Evolutionary conservation across 2,113 vertebrate species (phyloP).

Genomic region (Riparia riparia): DNA sequence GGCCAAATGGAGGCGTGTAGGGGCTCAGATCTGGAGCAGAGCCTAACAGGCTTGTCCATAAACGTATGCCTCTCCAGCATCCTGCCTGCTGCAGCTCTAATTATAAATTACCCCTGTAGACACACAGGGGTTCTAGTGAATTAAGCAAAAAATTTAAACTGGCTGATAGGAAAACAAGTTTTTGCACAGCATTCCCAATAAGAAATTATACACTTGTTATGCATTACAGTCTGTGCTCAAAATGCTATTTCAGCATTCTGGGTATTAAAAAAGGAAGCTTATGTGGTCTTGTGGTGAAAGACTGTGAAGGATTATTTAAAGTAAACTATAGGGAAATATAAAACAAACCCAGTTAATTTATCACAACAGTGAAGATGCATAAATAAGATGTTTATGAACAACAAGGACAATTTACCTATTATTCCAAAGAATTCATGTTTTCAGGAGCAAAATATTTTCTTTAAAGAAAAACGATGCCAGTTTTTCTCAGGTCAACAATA

Average conservation of each 20-base stretch:
- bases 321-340: conserved; percentile 83
- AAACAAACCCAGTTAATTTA: conserved; percentile 84
- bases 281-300: conserved; percentile 80
- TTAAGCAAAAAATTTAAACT: conserved; percentile 74
- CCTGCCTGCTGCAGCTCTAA: conserved; percentile 60
- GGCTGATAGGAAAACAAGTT: conserved; percentile 72
- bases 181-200: conserved; percentile 76
- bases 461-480: conserved; percentile 70
- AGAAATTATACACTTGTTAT: conserved; percentile 84
- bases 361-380: conserved; percentile 81
- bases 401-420: conserved; percentile 78
- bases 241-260: conserved; percentile 83
- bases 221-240: conserved; percentile 81
- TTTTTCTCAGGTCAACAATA: conserved; percentile 22
- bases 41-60: conserved; percentile 62
- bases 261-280: conserved; percentile 84
- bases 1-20: conserved; percentile 50
- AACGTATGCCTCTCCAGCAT: conserved; percentile 37
- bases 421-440: conserved; percentile 71
- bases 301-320: conserved; percentile 84
- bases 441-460: conserved; percentile 61
- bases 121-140: conserved; percentile 68
- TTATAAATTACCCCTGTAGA: conserved; percentile 72
- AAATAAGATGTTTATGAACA: conserved; percentile 82
- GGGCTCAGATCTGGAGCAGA: conserved; percentile 55